Base-by-base conservation (phyloP, 2,888 invertebrate genomes). In the Campopleginae sp. region DNA sequence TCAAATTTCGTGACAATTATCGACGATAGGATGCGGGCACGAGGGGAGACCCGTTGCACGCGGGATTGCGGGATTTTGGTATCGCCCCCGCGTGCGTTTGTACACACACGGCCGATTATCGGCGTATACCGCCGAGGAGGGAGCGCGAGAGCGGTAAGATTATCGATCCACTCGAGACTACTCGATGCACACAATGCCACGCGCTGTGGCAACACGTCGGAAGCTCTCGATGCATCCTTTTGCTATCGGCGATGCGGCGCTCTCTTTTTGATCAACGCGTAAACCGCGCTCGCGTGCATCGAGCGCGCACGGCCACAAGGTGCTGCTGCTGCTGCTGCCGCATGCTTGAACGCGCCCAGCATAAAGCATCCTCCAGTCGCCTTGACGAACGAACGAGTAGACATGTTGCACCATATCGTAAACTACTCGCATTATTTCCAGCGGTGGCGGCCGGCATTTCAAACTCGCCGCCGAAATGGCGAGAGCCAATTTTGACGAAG, bases 201-300 rank as follows among this genome's bases (percentile, higher is more conserved):
- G 79, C 54, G 61, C 80, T 46, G 38, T 38, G n/a, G 80, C 58
- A 70, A 74, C 61, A 71, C 83, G 65, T 66, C 80, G 54, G 68
- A 46, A 70, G 23, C 42, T 51, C 65, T 90, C 89, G 89, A 90
- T 90, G 90, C 89, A 88, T 86, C 88, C 86, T n/a, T n/a, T n/a
- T 10, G 7, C 38, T 38, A 87, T 82, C 86, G 76, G 70, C 46
- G n/a, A 88, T 87, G 80, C 87, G 87, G 78, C 33, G 8, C 44
- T 63, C 61, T 38, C 51, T n/a, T 44, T 61, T 51, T 42, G 44
- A 42, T 48, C 8, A 65, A 23, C 38, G 4, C 17, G n/a, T 4
- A 5, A 33, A 33, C 65, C 51, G 14, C 14, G 27, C 5, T n/a
- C 14, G 27, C 5, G 10, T 68, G 48, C 14, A 31, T 65, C 65